These are phyloP conservation scores for Brevipalpus yothersi DNA, from an alignment of 1,140 invertebrate genomes.

Conservation along the genomic window DNA sequence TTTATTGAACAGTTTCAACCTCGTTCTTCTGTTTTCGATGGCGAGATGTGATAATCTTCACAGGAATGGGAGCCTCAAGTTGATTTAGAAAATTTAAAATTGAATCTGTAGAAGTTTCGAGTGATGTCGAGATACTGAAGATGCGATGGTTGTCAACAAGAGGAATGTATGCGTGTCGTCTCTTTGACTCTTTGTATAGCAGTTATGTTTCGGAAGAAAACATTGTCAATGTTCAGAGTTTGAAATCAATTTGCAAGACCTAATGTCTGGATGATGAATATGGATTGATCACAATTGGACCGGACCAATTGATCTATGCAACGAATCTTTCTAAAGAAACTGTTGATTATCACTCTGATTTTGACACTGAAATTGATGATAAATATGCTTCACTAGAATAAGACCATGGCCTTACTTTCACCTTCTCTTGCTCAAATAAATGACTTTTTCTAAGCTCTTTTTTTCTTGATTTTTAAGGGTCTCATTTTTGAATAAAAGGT, in stretches of 20 bases:
- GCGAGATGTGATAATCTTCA: no score
- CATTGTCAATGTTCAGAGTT: background rate
- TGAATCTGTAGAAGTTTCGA: background rate
- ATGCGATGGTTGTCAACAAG: background rate
- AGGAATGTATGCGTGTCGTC: background rate
- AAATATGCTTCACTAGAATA: no score
- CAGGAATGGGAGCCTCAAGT: no score
- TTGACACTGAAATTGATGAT: no score
- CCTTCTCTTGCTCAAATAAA: no score
- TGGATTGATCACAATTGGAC: conserved; percentile 41
- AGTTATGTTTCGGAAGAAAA: background rate
- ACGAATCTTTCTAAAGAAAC: conserved; percentile 60
- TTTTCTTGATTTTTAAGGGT: no score
- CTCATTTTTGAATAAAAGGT: no score
- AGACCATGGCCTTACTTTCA: no score
- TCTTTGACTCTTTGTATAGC: background rate
- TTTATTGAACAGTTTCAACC: no score
- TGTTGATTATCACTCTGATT: no score
- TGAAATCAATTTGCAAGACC: background rate
- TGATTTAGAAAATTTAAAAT: background rate
- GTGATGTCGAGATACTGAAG: background rate
- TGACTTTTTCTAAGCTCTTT: no score
- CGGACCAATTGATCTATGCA: conserved; percentile 56
- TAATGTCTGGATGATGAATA: conserved; percentile 17
- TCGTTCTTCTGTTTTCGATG: no score